phyloP scores from a whole-genome alignment of 1,140 invertebrate species.

The Calephelis nemesis region DNA sequence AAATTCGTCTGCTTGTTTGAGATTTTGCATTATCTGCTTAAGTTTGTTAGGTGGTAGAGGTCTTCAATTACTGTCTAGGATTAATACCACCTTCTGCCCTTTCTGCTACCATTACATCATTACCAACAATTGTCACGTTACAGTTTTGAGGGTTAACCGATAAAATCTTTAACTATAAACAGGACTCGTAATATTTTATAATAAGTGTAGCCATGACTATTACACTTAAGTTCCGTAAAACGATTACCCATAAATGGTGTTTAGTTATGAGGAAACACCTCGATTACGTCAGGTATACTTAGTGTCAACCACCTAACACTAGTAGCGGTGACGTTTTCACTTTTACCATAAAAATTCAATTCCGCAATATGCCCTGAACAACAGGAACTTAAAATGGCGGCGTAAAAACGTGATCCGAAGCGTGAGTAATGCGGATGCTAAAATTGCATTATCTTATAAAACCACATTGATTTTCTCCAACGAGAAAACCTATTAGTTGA shows the following conservation, averaged over 20 bases:
- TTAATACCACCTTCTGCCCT: no score
- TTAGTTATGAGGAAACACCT: slow-evolving; percentile 26
- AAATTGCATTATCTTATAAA: slow-evolving; percentile 17
- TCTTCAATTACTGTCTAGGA: no score
- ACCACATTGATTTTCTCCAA: slow-evolving; percentile 15
- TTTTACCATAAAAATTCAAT: slow-evolving; percentile 62
- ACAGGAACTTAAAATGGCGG: slow-evolving; percentile 49
- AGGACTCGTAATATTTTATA: no score
- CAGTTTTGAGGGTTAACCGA: no score
- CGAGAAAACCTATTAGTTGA: neutral
- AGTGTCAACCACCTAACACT: neutral
- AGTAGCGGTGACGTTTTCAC: slow-evolving; percentile 48
- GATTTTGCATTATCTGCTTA: no score
- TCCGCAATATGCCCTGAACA: slow-evolving; percentile 43
- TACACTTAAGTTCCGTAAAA: neutral
- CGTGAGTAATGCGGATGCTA: slow-evolving; percentile 44
- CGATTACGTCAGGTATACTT: slow-evolving; percentile 7
- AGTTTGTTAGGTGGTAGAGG: no score
- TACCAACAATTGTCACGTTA: no score
- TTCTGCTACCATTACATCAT: no score
- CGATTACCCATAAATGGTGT: slow-evolving; percentile 19
- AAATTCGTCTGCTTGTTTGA: no score
- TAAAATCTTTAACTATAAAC: no score
- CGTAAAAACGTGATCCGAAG: slow-evolving; percentile 51
- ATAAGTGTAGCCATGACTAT: neutral